phyloP scores from a whole-genome alignment of 1,140 invertebrate genomes.

The Macrotrachela quadricornifera region DNA sequence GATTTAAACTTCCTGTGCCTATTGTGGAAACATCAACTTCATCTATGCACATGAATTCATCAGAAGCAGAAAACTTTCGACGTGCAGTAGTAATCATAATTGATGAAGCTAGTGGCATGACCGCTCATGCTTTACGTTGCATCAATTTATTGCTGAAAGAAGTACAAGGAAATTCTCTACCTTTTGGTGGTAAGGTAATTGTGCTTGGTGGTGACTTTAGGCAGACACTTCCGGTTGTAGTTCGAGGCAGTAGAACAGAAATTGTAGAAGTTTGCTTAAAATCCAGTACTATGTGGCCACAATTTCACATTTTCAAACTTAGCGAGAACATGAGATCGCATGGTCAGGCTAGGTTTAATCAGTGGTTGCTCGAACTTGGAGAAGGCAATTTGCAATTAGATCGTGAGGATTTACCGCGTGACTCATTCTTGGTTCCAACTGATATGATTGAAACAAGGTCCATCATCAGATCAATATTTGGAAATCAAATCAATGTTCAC shows the following conservation, averaged over 20 bases:
- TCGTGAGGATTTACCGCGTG: too few species aligned
- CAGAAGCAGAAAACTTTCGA: slow-evolving; percentile 9
- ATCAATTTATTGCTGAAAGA: slow-evolving; percentile 13
- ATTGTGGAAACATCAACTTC: slow-evolving; percentile 10
- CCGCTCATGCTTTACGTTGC: slow-evolving; percentile 10
- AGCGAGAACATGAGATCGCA: slow-evolving; percentile 14
- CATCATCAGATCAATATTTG: too few species aligned
- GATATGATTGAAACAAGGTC: too few species aligned
- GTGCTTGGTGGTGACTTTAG: slow-evolving; percentile 19
- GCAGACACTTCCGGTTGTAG: slow-evolving; percentile 14
- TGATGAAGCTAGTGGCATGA: slow-evolving; percentile 15
- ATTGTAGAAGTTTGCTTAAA: slow-evolving; percentile 15
- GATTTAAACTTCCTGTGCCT: too few species aligned
- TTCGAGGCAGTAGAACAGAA: slow-evolving; percentile 10
- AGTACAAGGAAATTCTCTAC: too few species aligned
- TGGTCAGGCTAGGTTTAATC: slow-evolving; percentile 10
- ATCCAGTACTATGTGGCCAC: slow-evolving; percentile 12
- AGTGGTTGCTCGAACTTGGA: slow-evolving; percentile 12
- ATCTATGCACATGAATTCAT: neutral
- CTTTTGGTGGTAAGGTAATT: slow-evolving; percentile 15
- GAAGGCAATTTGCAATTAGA: too few species aligned
- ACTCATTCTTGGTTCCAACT: too few species aligned
- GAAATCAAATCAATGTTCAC: too few species aligned
- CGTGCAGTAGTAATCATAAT: slow-evolving; percentile 12
- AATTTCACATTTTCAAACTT: slow-evolving; percentile 10